These are phyloP conservation scores for Cotesia typhae DNA, from an alignment of 1,140 invertebrate species.

Conservation along the genomic window DNA sequence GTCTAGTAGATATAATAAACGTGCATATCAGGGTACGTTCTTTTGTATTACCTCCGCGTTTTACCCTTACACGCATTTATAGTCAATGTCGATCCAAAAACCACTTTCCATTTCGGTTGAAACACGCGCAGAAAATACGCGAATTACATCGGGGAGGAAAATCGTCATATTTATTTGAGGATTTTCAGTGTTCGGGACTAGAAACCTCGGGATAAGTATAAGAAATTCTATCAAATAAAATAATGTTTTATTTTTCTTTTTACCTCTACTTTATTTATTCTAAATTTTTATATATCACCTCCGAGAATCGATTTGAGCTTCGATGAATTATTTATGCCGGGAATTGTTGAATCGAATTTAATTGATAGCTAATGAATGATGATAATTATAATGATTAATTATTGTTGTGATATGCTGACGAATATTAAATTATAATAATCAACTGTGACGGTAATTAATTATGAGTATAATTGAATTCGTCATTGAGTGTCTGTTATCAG, in stretches of 20 bases:
- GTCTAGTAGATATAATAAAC: background rate
- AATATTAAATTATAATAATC: too few relatives aligned
- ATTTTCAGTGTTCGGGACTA: background rate
- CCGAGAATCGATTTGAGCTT: background rate
- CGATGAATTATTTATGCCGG: too few relatives aligned
- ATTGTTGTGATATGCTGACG: too few relatives aligned
- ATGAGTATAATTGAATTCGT: too few relatives aligned
- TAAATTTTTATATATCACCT: background rate
- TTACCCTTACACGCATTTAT: background rate
- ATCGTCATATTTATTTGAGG: conserved; percentile 11
- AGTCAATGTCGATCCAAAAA: background rate
- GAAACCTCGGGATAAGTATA: background rate
- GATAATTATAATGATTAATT: too few relatives aligned
- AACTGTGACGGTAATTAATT: too few relatives aligned
- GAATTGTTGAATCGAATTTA: too few relatives aligned
- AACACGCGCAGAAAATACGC: background rate
- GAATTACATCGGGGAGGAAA: background rate
- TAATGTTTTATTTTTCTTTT: background rate
- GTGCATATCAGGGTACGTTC: background rate
- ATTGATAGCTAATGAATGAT: too few relatives aligned
- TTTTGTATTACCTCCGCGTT: background rate
- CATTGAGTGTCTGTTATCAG: too few relatives aligned
- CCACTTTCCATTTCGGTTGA: conserved; percentile 26
- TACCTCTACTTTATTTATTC: conserved; percentile 1
- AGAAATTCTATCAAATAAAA: background rate